Conservation (phyloP, 2,113 vertebrate species). For the Pantherophis guttatus region DNA sequence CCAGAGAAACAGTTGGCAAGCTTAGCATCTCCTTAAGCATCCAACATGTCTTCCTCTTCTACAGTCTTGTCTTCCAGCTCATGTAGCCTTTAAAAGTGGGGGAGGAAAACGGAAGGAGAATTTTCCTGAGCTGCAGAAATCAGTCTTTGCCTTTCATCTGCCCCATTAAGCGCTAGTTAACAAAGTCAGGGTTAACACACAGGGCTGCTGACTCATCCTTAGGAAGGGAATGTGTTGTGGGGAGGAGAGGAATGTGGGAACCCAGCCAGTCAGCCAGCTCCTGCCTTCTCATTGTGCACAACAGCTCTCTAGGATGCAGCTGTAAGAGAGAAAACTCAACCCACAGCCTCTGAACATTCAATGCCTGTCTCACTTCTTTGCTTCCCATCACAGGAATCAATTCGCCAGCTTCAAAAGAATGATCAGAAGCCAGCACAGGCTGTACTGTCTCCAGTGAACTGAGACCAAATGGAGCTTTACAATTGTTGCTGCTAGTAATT, state of each 20-base stretch:
- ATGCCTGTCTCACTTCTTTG: conserved; percentile 12
- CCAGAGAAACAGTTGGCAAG: neutral
- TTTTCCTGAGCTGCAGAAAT: neutral
- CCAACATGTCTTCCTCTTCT: neutral
- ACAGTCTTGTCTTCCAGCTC: neutral
- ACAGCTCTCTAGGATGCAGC: rapidly evolving
- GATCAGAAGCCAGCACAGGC: conserved; percentile 53
- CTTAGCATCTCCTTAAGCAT: neutral
- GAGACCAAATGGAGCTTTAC: conserved; percentile 35
- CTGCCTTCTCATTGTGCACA: neutral
- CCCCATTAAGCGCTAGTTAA: conserved; percentile 8
- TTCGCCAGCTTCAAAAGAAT: conserved; percentile 29
- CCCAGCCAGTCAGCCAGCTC: neutral
- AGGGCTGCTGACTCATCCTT: conserved; percentile 18
- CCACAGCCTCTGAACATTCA: neutral
- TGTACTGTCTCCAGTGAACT: conserved; percentile 41
- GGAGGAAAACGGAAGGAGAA: neutral
- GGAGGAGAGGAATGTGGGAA: neutral
- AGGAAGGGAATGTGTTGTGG: neutral
- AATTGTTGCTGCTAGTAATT: conserved; percentile 42
- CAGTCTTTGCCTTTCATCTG: neutral
- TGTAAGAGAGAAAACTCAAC: conserved; percentile 5
- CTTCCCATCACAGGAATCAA: conserved; percentile 35
- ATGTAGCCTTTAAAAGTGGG: rapidly evolving
- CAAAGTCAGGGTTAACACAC: neutral